Percentiles rank a stretch among this genome's conserved stretches.
phyloP scores from a whole-genome alignment of 2,888 invertebrate genomes.

The Machimus atricapillus region DNA sequence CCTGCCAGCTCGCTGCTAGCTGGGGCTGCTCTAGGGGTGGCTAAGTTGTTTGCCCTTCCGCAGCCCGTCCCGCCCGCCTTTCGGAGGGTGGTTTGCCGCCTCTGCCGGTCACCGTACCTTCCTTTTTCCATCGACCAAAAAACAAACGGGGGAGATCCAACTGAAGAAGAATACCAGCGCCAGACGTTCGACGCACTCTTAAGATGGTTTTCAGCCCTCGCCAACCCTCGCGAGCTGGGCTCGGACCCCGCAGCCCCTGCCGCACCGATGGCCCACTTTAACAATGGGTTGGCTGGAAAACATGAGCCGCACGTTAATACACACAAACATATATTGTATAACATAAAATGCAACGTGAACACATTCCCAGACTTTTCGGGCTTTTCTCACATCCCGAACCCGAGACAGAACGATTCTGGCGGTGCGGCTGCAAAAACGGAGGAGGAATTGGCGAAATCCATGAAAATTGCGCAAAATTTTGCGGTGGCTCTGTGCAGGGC shows the following conservation, averaged over 20 bases:
- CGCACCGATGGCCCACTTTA: background rate
- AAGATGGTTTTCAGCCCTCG: slow-evolving; percentile 29
- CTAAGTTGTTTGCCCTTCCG: background rate
- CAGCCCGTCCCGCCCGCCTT: background rate
- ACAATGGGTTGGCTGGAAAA: background rate
- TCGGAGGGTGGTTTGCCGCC: background rate
- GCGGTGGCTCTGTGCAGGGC: background rate
- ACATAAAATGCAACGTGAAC: background rate
- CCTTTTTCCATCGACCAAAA: background rate
- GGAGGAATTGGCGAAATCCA: background rate
- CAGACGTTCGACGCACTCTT: slow-evolving; percentile 43
- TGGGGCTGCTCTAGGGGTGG: background rate
- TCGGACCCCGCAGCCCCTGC: background rate
- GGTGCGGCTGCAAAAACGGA: background rate
- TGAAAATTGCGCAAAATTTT: background rate
- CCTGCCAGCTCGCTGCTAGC: background rate
- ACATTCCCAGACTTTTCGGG: background rate
- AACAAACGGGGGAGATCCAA: background rate
- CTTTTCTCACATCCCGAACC: background rate
- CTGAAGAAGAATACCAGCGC: background rate
- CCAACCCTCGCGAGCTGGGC: background rate
- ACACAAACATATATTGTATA: background rate
- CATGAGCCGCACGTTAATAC: background rate
- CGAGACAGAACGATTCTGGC: background rate
- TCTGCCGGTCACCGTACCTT: background rate